Evolutionary conservation across 2,113 vertebrate genomes (phyloP).

Genomic region (Origma solitaria): DNA sequence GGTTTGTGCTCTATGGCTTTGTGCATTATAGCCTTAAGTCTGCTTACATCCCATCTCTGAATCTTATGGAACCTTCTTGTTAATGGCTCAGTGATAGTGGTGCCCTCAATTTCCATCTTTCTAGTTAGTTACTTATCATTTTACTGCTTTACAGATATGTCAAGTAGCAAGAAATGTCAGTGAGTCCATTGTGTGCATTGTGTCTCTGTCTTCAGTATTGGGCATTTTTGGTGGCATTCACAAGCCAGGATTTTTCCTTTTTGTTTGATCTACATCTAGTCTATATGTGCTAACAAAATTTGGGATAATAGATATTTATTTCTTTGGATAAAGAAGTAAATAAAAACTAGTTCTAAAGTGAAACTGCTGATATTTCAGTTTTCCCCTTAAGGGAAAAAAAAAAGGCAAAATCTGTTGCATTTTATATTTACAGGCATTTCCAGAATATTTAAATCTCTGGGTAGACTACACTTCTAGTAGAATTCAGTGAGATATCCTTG

Average conservation of each 20-base stretch:
- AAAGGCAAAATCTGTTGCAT: not conserved
- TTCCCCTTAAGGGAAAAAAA: not conserved
- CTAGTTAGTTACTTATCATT: not conserved
- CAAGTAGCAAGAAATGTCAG: not conserved
- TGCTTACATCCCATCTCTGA: not conserved
- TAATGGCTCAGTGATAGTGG: not conserved
- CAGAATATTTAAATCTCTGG: not conserved
- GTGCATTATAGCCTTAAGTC: not conserved
- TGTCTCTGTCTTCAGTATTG: not conserved
- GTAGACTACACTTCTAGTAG: not conserved
- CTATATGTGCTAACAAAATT: not conserved
- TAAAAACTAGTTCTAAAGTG: not conserved
- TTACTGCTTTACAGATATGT: not conserved
- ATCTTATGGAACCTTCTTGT: not conserved
- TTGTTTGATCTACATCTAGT: not conserved
- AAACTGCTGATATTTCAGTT: not conserved
- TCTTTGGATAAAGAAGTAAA: not conserved
- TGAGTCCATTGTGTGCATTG: not conserved
- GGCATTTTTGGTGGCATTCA: not conserved
- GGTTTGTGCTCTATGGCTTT: not conserved
- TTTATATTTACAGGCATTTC: not conserved
- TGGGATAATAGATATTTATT: not conserved
- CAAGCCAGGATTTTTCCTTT: not conserved
- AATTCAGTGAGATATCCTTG: not conserved
- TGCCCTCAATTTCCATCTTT: not conserved